phyloP scores from a whole-genome alignment of 2,888 invertebrate genomes.

The Drosophila mimica region DNA sequence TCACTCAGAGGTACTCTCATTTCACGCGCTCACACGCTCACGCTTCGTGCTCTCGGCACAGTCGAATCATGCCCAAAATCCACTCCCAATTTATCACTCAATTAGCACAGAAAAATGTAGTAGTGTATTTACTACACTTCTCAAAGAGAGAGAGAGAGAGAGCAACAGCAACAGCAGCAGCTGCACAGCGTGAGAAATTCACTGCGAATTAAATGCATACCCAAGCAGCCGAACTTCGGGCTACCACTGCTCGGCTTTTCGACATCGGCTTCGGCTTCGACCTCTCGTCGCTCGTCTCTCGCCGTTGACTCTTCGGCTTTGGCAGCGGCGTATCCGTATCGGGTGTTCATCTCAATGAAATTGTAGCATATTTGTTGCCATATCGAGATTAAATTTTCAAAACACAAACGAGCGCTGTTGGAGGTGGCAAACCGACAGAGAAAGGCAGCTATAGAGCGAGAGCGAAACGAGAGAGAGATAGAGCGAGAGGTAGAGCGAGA shows the following conservation, averaged over 20 bases:
- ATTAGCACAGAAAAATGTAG: constrained; percentile 83
- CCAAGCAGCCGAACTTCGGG: constrained; percentile 49
- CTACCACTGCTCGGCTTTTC: constrained; percentile 40
- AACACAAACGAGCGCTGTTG: constrained; percentile 79
- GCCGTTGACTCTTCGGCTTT: constrained; percentile 53
- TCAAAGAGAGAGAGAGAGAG: constrained; percentile 41
- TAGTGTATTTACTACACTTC: constrained; percentile 82
- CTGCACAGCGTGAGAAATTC: constrained; percentile 72
- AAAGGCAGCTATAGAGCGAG: constrained; percentile 20
- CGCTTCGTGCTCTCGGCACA: constrained; percentile 54
- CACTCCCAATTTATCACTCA: constrained; percentile 84
- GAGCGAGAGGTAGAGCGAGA: constrained; percentile 16
- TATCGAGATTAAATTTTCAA: constrained; percentile 83
- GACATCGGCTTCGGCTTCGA: constrained; percentile 24
- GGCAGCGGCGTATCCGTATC: constrained; percentile 64
- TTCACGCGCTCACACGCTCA: constrained; percentile 77
- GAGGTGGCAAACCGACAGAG: constrained; percentile 38
- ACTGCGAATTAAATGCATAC: constrained; percentile 71
- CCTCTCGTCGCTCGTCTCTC: constrained; percentile 21
- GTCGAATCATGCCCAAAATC: constrained; percentile 77
- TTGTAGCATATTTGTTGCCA: constrained; percentile 84
- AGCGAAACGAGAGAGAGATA: neutral
- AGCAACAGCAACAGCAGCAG: constrained; percentile 54
- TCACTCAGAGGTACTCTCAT: constrained; percentile 40
- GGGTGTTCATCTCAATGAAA: constrained; percentile 83